A percentile compares a stretch with the other conserved stretches of the same genome.
Conservation (phyloP, 2,888 invertebrate species). For the Arrhopalites spinosus region DNA sequence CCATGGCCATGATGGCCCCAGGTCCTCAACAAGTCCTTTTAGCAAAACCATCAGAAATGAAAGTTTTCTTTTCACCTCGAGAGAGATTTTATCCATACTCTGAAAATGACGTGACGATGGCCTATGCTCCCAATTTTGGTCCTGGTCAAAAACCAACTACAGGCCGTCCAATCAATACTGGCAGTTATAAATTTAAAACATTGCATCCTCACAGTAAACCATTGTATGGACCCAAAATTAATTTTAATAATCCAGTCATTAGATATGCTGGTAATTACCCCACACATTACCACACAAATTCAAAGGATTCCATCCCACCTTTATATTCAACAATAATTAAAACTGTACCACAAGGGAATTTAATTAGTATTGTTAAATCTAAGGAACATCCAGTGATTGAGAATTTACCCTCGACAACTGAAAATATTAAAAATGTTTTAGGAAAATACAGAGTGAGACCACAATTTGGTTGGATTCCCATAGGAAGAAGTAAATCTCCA, state of each 20-base stretch:
- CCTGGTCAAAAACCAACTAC: conserved; percentile 3
- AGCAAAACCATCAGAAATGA: conserved; percentile 42
- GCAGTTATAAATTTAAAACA: conserved; percentile 10
- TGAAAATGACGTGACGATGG: conserved; percentile 21
- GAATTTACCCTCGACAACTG: not conserved
- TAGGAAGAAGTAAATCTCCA: conserved; percentile 1
- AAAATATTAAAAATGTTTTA: not conserved
- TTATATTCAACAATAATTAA: conserved; percentile 42
- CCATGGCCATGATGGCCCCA: conserved; percentile 29
- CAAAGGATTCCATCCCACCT: conserved; percentile 11
- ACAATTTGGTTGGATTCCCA: conserved; percentile 27
- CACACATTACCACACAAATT: conserved; percentile 29
- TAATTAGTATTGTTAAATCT: conserved; percentile 41
- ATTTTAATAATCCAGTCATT: conserved; percentile 28
- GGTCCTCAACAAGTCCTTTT: not conserved
- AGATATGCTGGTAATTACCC: conserved; percentile 36
- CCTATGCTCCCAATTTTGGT: conserved; percentile 47
- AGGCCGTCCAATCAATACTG: not conserved
- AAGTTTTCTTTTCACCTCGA: conserved; percentile 46
- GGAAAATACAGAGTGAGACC: conserved; percentile 1
- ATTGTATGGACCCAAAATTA: not conserved
- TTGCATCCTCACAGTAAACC: not conserved
- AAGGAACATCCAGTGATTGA: conserved; percentile 21
- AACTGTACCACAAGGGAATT: conserved; percentile 30
- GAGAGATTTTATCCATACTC: conserved; percentile 36